These are phyloP conservation scores for Epizoanthus fatuus DNA, from an alignment of 92 coral and sea anemone species.

Conservation along the genomic window DNA sequence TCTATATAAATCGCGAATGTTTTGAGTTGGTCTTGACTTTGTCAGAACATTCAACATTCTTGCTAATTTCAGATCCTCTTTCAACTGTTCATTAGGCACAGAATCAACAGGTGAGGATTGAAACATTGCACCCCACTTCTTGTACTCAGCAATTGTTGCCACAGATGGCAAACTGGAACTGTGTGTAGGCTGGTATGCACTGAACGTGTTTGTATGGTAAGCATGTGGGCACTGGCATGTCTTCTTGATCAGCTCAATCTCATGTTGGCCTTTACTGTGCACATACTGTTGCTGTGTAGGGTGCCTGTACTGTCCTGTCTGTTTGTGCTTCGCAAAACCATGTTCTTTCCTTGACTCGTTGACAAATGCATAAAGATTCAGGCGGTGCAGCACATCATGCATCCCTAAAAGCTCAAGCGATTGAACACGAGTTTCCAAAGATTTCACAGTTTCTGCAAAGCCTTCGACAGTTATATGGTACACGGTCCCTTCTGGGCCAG, in stretches of 20 bases:
- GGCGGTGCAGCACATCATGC: slow-evolving; percentile 4
- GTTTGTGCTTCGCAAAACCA: slow-evolving; percentile 83
- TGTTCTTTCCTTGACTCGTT: slow-evolving; percentile 83
- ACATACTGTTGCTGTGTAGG: slow-evolving; percentile 76
- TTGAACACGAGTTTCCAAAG: slow-evolving; percentile 53
- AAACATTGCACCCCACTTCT: slow-evolving; percentile 40
- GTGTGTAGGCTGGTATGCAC: slow-evolving; percentile 78
- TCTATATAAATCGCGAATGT: slow-evolving; percentile 63
- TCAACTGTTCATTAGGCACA: slow-evolving; percentile 19
- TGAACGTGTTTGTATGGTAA: slow-evolving; percentile 66
- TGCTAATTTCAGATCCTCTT: slow-evolving; percentile 66
- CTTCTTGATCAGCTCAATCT: slow-evolving; percentile 70
- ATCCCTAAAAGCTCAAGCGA: slow-evolving; percentile 43
- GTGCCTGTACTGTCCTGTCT: slow-evolving; percentile 76
- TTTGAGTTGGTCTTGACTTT: slow-evolving; percentile 67
- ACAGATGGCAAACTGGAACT: slow-evolving; percentile 55
- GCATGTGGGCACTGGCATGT: slow-evolving; percentile 76
- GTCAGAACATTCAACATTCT: slow-evolving; percentile 66
- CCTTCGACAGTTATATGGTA: slow-evolving; percentile 56
- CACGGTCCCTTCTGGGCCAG: slow-evolving; percentile 64
- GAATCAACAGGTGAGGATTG: neutral
- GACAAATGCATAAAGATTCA: slow-evolving; percentile 68
- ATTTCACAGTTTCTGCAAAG: slow-evolving; percentile 58
- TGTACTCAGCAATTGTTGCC: slow-evolving; percentile 35
- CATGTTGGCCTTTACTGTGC: slow-evolving; percentile 65